phyloP scores from a whole-genome alignment of 1,140 invertebrate genomes.

The Gonioctena quinquepunctata region DNA sequence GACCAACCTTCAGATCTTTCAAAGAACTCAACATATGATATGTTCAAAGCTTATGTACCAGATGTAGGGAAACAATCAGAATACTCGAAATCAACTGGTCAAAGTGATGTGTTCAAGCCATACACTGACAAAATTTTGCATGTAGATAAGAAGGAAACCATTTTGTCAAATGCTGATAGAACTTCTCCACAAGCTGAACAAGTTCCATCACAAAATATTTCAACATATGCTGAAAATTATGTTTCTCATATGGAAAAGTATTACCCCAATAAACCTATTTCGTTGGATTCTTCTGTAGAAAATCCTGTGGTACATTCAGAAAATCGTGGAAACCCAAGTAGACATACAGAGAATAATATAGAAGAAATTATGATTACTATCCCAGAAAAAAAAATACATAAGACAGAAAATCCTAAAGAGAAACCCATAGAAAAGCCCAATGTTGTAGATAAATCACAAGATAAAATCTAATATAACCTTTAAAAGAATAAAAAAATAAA shows the following conservation, averaged over 20 bases:
- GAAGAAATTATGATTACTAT: too few species aligned
- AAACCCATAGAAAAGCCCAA: too few species aligned
- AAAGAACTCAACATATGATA: not conserved
- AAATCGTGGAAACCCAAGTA: not conserved
- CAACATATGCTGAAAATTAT: not conserved
- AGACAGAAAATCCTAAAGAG: too few species aligned
- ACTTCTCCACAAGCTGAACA: not conserved
- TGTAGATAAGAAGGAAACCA: too few species aligned
- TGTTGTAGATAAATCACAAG: not conserved
- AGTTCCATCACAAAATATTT: not conserved
- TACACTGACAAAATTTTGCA: not conserved
- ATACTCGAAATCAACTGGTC: not conserved
- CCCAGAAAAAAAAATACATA: too few species aligned
- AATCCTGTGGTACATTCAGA: not conserved
- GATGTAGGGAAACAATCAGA: not conserved
- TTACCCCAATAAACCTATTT: too few species aligned
- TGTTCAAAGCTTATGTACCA: not conserved
- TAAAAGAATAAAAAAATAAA: too few species aligned
- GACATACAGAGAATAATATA: too few species aligned
- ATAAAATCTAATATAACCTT: too few species aligned
- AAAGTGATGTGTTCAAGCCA: conserved; percentile 4
- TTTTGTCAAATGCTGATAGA: not conserved
- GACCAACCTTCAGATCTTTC: not conserved
- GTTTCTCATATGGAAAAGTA: not conserved
- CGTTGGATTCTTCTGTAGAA: not conserved